Percentiles rank a stretch among this genome's conserved stretches.
Evolutionary conservation across 2,797 vertebrate genomes (phyloP).

Genomic region (Sorex maritimensis): DNA sequence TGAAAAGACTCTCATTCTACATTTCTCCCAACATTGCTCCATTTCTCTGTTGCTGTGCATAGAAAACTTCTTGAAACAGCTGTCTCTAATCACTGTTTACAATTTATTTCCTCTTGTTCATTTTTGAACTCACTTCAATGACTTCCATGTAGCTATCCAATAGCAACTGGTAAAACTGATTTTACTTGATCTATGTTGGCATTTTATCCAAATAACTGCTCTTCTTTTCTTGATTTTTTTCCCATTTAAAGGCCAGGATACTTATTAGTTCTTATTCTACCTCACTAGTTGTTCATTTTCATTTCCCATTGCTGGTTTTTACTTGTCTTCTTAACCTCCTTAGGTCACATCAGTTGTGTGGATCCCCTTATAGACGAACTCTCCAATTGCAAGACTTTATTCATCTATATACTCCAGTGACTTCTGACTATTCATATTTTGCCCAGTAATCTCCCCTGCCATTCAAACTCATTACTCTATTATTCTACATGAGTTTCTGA

Average conservation of each 20-base stretch:
- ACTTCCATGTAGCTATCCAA: neutral
- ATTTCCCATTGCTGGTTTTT: neutral
- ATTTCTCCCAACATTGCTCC: neutral
- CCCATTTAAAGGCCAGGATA: neutral
- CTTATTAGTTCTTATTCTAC: neutral
- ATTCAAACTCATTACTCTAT: conserved; percentile 18
- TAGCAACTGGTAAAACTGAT: neutral
- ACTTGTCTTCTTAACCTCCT: neutral
- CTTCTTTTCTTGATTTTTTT: neutral
- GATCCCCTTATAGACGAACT: neutral
- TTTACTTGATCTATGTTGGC: neutral
- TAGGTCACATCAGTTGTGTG: neutral
- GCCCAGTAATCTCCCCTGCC: conserved; percentile 9
- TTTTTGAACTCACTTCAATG: neutral
- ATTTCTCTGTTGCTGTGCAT: neutral
- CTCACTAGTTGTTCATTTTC: neutral
- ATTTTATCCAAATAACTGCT: neutral
- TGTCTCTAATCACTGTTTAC: neutral
- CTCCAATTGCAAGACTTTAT: neutral
- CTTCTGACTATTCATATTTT: neutral
- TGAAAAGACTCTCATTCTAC: neutral
- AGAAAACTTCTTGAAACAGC: neutral
- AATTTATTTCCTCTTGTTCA: neutral
- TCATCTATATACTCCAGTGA: neutral
- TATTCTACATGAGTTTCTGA: neutral